Evolutionary conservation across 2,888 invertebrate species (phyloP).

Genomic region (Melipona beecheii): DNA sequence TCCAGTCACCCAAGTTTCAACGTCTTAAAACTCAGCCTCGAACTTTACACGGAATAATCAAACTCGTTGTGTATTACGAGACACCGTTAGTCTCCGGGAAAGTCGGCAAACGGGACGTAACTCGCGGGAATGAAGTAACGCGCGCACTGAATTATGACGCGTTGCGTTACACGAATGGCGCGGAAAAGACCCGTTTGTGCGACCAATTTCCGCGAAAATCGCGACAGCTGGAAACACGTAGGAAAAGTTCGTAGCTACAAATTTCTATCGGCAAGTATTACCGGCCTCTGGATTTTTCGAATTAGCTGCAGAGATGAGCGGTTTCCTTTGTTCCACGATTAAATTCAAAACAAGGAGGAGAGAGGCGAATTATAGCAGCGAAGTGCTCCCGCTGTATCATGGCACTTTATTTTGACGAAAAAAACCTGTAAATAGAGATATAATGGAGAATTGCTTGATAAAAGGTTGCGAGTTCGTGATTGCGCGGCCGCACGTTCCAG

Average conservation of each 20-base stretch:
- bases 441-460: background rate
- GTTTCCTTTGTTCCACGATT: background rate
- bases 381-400: no score
- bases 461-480: background rate
- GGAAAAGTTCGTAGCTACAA: no score
- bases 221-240: no score
- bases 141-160: no score
- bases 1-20: background rate
- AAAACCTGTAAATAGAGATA: background rate
- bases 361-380: background rate
- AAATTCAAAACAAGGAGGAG: background rate
- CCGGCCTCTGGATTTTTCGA: background rate
- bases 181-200: no score
- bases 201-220: no score
- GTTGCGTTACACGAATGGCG: no score
- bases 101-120: no score
- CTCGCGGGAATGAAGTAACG: no score
- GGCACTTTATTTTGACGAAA: background rate
- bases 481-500: background rate
- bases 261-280: no score
- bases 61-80: background rate
- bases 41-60: background rate
- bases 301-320: background rate
- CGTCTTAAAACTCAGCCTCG: background rate
- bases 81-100: background rate